Evolutionary conservation across 2,113 vertebrate genomes (phyloP), one percentile per base, ranked within the genome.

Genomic region (Plotosus lineatus): DNA sequence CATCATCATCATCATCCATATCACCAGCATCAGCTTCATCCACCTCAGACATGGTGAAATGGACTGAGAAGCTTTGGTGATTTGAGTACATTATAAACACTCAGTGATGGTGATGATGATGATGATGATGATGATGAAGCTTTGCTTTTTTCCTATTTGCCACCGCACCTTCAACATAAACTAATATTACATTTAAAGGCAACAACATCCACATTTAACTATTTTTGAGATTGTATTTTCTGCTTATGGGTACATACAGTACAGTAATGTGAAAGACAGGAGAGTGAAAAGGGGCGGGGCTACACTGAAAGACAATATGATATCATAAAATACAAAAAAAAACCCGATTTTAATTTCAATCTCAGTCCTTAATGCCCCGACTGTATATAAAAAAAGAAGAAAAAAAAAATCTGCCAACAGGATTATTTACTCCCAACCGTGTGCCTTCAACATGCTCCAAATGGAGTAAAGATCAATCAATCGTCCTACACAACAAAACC

Each of bases 361-460:
- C n/a, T n/a, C n/a, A n/a, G n/a, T n/a, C n/a, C n/a, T n/a, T n/a
- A n/a, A n/a, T n/a, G n/a, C n/a, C n/a, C n/a, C n/a, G n/a, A n/a
- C n/a, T n/a, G n/a, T n/a, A n/a, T n/a, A n/a, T n/a, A n/a, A n/a
- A n/a, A n/a, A n/a, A n/a, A n/a, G n/a, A n/a, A n/a, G n/a, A n/a
- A n/a, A n/a, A n/a, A n/a, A n/a, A 53, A 40, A 66, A 28, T 26
- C 12, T 42, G 46, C 60, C 72, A 71, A 72, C 42, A 76, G 74
- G 63, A 11, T 60, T 71, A 71, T 71, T 69, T 44, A 46, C 40
- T 63, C 1, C 4, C 8, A 28, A 33, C 26, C 15, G 6, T 11
- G 26, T 51, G 12, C 12, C 0, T 17, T 75, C 44, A 23, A 40
- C 19, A 23, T 58, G 40, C 38, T 28, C 65, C 40, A 69, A 68